These are phyloP conservation scores for Podotricha telesiphe DNA, from an alignment of 2,888 invertebrate species.

Conservation along the genomic window DNA sequence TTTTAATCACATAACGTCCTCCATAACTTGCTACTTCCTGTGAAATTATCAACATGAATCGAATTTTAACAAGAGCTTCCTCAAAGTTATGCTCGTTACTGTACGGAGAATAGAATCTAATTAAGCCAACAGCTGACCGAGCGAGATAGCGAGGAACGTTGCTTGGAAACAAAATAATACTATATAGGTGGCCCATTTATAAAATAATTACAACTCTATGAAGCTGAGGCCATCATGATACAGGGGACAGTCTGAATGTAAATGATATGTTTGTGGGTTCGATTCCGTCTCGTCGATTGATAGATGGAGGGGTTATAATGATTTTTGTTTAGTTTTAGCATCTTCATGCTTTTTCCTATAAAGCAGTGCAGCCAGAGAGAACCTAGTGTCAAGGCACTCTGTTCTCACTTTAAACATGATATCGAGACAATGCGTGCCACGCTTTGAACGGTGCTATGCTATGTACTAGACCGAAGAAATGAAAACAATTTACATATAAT, in stretches of 20 bases:
- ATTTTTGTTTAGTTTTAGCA: too few species aligned
- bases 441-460: too few species aligned
- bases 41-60: constrained; percentile 29
- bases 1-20: constrained; percentile 4
- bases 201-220: background rate
- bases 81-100: constrained; percentile 30
- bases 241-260: background rate
- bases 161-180: background rate
- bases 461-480: too few species aligned
- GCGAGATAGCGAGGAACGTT: constrained; percentile 15
- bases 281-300: too few species aligned
- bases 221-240: background rate
- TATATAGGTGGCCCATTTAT: background rate
- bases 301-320: too few species aligned
- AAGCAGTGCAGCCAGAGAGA: too few species aligned
- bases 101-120: constrained; percentile 22
- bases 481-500: too few species aligned
- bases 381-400: too few species aligned
- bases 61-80: constrained; percentile 26
- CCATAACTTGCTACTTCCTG: constrained; percentile 13
- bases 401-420: too few species aligned
- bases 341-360: too few species aligned
- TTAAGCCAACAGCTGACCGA: constrained; percentile 23
- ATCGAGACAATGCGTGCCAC: too few species aligned
- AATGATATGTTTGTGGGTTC: background rate